Evolutionary conservation across 2,113 vertebrate genomes (phyloP).

Genomic region (Brachypteracias leptosomus): DNA sequence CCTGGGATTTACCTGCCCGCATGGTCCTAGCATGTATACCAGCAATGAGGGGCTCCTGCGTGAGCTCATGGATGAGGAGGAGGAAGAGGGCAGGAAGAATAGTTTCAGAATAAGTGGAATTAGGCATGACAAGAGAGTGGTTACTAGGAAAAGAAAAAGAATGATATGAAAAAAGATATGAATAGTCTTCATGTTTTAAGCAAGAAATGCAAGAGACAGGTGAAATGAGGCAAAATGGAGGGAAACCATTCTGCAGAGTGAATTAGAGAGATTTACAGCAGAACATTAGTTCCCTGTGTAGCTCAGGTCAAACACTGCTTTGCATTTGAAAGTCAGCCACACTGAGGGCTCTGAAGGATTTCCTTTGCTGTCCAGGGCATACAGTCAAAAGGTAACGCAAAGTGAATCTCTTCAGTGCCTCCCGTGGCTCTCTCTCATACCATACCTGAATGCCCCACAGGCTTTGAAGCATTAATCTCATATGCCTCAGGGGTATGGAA

Average conservation of each 20-base stretch:
- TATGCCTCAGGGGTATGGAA: neutral
- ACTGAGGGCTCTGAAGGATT: neutral
- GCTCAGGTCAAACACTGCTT: neutral
- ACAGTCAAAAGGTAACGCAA: neutral
- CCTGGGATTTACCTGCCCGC: neutral
- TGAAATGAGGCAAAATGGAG: neutral
- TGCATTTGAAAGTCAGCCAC: neutral
- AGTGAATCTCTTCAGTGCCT: neutral
- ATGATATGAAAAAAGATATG: neutral
- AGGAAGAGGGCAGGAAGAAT: neutral
- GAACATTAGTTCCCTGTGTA: neutral
- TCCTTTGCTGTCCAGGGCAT: neutral
- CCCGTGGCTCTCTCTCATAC: neutral
- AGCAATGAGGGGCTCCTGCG: neutral
- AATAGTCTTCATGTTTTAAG: neutral
- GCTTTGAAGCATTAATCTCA: neutral
- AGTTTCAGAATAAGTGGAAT: neutral
- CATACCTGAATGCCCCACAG: neutral
- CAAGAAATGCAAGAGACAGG: neutral
- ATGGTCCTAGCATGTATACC: neutral
- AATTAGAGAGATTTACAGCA: neutral
- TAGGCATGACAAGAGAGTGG: neutral
- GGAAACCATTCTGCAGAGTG: neutral
- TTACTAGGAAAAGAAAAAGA: neutral
- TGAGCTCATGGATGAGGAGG: neutral